A percentile compares a stretch with the other conserved stretches of the same genome.
Evolutionary conservation across 2,797 vertebrate species (phyloP).

Genomic region (Pogoniulus pusillus): DNA sequence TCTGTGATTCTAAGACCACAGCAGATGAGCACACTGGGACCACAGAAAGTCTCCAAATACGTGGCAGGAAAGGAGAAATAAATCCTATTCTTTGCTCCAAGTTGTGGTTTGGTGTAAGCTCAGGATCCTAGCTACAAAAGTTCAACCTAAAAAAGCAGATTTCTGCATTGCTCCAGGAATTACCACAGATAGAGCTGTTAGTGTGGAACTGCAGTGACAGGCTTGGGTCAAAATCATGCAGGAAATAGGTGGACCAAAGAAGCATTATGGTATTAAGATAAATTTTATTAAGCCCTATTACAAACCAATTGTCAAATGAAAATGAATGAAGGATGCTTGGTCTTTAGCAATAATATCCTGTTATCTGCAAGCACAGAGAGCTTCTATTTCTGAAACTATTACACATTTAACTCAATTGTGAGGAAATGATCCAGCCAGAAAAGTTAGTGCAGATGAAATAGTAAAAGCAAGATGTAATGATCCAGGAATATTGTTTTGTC

Average conservation of each 20-base stretch:
- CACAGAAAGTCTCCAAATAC: background rate
- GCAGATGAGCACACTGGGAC: background rate
- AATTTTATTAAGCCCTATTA: slow-evolving; percentile 73
- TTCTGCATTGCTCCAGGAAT: slow-evolving; percentile 17
- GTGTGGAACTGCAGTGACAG: slow-evolving; percentile 30
- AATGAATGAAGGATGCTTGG: slow-evolving; percentile 57
- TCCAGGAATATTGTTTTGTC: background rate
- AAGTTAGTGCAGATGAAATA: slow-evolving; percentile 3
- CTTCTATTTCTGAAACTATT: slow-evolving; percentile 66
- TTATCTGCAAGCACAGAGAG: slow-evolving; percentile 28
- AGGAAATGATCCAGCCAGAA: slow-evolving; percentile 56
- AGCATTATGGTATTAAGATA: slow-evolving; percentile 58
- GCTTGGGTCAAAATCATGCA: slow-evolving; percentile 57
- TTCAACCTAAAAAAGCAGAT: background rate
- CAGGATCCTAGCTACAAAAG: background rate
- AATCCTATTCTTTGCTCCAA: background rate
- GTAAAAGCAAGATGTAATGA: slow-evolving; percentile 24
- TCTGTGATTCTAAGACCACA: no score
- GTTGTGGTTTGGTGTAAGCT: background rate
- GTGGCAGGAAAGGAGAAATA: background rate
- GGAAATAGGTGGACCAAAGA: slow-evolving; percentile 56
- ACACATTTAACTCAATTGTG: slow-evolving; percentile 58
- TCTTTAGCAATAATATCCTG: slow-evolving; percentile 56
- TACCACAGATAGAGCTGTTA: slow-evolving; percentile 46
- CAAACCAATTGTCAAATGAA: slow-evolving; percentile 57